phyloP scores from a whole-genome alignment of 1,140 invertebrate species.

The Acromyrmex heyeri region DNA sequence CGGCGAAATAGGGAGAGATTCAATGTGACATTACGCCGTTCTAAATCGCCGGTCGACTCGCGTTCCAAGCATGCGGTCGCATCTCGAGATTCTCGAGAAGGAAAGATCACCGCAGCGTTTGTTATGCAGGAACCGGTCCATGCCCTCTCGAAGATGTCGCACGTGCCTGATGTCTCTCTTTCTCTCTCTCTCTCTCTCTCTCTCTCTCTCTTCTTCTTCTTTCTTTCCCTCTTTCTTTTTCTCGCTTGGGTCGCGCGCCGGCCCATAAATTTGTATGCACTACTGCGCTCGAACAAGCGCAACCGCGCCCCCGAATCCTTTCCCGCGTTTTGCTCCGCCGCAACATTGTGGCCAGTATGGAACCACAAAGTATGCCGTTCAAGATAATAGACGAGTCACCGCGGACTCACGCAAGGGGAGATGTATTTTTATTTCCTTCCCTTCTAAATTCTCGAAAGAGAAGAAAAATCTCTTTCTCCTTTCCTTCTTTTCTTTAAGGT shows the following conservation, averaged over 20 bases:
- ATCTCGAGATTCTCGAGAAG: slow-evolving; percentile 28
- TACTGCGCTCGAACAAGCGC: slow-evolving; percentile 43
- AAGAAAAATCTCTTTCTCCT: neutral
- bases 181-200: slow-evolving; percentile 12
- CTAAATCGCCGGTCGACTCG: slow-evolving; percentile 25
- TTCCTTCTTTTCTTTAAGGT: neutral
- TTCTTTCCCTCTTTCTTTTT: slow-evolving; percentile 46
- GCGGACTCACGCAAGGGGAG: neutral
- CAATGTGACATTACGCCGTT: slow-evolving; percentile 9
- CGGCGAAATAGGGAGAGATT: neutral
- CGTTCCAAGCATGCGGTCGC: slow-evolving; percentile 33
- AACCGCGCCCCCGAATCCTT: slow-evolving; percentile 24
- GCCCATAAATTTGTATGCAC: slow-evolving; percentile 65
- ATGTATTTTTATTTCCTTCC: neutral
- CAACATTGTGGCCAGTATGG: slow-evolving; percentile 5
- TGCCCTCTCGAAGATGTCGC: slow-evolving; percentile 49
- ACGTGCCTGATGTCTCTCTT: slow-evolving; percentile 63
- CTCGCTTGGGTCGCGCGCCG: neutral
- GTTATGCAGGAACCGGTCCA: slow-evolving; percentile 56
- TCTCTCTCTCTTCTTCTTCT: slow-evolving; percentile 48
- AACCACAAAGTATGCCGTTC: slow-evolving; percentile 32
- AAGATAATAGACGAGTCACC: slow-evolving; percentile 31
- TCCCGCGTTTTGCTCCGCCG: slow-evolving; percentile 1
- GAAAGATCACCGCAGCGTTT: slow-evolving; percentile 53
- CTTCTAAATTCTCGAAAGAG: neutral